These are phyloP conservation scores for Brachionus rubens DNA, from an alignment of 1,140 invertebrate genomes.

Conservation along the genomic window DNA sequence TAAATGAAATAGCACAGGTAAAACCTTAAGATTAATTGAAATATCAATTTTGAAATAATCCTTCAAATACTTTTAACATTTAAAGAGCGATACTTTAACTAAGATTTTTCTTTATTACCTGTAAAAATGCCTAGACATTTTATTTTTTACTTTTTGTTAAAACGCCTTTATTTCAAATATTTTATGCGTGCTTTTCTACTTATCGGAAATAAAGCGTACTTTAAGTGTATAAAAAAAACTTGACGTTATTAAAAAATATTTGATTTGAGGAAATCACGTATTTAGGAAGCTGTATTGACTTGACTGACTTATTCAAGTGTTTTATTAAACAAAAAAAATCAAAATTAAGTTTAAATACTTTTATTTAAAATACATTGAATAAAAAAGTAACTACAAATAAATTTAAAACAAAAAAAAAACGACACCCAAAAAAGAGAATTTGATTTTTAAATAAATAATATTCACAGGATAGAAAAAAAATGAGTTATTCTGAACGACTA, in stretches of 20 bases:
- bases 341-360: neutral
- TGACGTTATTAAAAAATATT: neutral
- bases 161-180: neutral
- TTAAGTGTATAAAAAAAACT: neutral
- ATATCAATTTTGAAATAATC: slow-evolving; percentile 7
- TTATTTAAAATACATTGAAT: slow-evolving; percentile 33
- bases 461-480: slow-evolving; percentile 7
- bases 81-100: too few relatives aligned
- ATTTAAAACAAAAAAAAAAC: neutral
- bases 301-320: neutral
- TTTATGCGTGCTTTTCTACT: neutral
- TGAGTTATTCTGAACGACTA: slow-evolving; percentile 32
- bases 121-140: neutral
- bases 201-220: neutral
- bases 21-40: neutral
- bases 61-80: too few relatives aligned
- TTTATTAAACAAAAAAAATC: neutral
- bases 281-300: neutral
- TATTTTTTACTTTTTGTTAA: too few relatives aligned
- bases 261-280: slow-evolving; percentile 10
- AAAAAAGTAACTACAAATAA: slow-evolving; percentile 4
- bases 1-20: neutral
- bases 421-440: too few relatives aligned
- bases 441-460: neutral
- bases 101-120: slow-evolving; percentile 7